Evolutionary conservation across 2,888 invertebrate species (phyloP).

Genomic region (Xanthostigma xanthostigma): DNA sequence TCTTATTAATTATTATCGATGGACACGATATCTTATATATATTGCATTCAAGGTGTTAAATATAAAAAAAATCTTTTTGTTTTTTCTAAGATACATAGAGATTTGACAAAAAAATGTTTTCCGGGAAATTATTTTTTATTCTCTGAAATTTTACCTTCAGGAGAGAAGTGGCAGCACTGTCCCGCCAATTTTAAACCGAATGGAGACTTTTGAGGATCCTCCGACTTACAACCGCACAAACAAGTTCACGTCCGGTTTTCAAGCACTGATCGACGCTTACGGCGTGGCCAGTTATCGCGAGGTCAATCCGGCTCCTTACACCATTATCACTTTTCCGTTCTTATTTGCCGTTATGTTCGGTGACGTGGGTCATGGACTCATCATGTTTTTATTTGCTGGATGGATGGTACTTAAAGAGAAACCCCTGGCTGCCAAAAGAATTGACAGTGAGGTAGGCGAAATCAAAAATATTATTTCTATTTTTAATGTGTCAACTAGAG

Average conservation of each 20-base stretch:
- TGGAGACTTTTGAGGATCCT: slow-evolving; percentile 78
- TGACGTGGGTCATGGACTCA: slow-evolving; percentile 87
- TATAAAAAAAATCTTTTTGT: too few relatives aligned
- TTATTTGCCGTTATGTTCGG: slow-evolving; percentile 98
- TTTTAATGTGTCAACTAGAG: slow-evolving; percentile 5
- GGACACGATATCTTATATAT: too few relatives aligned
- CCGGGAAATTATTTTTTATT: too few relatives aligned
- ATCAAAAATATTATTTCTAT: not conserved
- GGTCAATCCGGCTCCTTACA: slow-evolving; percentile 95
- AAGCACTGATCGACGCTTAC: slow-evolving; percentile 89
- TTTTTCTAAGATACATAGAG: too few relatives aligned
- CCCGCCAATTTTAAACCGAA: slow-evolving; percentile 88
- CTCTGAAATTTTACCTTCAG: slow-evolving; percentile 29
- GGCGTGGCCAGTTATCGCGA: slow-evolving; percentile 92
- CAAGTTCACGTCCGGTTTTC: slow-evolving; percentile 92
- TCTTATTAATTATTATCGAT: too few relatives aligned
- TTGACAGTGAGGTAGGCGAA: slow-evolving; percentile 62
- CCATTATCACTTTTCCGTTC: slow-evolving; percentile 95
- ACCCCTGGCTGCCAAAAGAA: slow-evolving; percentile 71
- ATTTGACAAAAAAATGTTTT: too few relatives aligned
- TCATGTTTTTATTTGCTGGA: slow-evolving; percentile 82
- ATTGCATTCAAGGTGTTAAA: too few relatives aligned
- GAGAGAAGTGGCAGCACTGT: slow-evolving; percentile 89
- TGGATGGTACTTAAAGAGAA: slow-evolving; percentile 96
- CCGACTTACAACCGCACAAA: slow-evolving; percentile 94